Evolutionary conservation across 2,797 vertebrate genomes (phyloP).

Genomic region (Erpetoichthys calabaricus): DNA sequence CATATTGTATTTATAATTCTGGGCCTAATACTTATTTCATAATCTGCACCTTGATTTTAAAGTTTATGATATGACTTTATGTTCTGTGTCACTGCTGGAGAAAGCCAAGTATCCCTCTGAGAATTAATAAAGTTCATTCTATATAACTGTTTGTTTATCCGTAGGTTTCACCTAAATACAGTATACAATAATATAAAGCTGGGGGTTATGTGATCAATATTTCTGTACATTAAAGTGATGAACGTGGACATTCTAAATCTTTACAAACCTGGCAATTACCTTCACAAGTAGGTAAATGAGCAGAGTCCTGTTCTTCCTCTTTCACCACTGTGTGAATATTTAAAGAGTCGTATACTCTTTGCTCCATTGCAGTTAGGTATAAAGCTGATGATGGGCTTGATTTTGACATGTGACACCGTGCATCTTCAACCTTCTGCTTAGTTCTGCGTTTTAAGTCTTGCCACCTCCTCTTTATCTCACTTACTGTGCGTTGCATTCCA

Average conservation of each 20-base stretch:
- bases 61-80: no score
- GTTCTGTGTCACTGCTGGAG: no score
- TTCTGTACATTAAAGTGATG: no score
- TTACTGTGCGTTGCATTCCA: conserved; percentile 2
- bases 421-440: conserved; percentile 5
- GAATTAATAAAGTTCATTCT: no score
- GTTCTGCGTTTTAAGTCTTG: conserved; percentile 4
- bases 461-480: conserved; percentile 5
- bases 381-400: not conserved
- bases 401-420: not conserved
- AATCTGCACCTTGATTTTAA: no score
- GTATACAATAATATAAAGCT: no score
- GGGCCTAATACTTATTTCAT: no score
- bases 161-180: no score
- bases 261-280: not conserved
- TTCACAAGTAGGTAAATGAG: not conserved
- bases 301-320: not conserved
- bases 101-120: no score
- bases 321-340: conserved; percentile 4
- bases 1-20: no score
- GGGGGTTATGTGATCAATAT: no score
- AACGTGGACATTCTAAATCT: not conserved
- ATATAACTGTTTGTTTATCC: no score
- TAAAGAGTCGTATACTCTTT: not conserved
- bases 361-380: conserved; percentile 2